phyloP scores from a whole-genome alignment of 2,113 vertebrate genomes.

The Rhinolophus ferrumequinum region DNA sequence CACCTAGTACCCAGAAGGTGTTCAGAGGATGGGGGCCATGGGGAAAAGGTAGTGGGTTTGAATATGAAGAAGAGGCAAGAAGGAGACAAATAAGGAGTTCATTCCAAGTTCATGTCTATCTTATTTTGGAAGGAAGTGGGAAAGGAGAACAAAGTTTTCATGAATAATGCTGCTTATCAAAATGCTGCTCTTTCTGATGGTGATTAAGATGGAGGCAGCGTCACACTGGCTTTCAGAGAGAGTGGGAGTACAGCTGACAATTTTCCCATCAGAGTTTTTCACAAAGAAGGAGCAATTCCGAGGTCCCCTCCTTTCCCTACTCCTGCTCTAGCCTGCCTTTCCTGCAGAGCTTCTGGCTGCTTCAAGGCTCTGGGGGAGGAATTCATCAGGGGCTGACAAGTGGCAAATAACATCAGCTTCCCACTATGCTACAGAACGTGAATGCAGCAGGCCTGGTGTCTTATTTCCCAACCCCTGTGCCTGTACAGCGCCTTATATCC shows the following conservation, averaged over 20 bases:
- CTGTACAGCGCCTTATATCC: background rate
- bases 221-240: slow-evolving; percentile 64
- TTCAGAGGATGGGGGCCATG: background rate
- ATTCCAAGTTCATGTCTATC: slow-evolving; percentile 72
- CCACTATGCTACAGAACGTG: slow-evolving; percentile 24
- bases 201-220: slow-evolving; percentile 74
- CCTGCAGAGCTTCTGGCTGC: slow-evolving; percentile 65
- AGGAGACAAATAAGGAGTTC: slow-evolving; percentile 69
- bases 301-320: background rate
- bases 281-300: slow-evolving; percentile 60
- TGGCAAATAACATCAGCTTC: slow-evolving; percentile 67
- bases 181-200: slow-evolving; percentile 61
- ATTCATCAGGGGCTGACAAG: slow-evolving; percentile 78
- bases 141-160: slow-evolving; percentile 75
- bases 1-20: background rate
- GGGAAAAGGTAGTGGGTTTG: background rate
- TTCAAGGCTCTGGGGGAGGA: slow-evolving; percentile 76
- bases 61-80: slow-evolving; percentile 31
- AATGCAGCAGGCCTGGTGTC: background rate
- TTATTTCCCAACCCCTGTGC: background rate
- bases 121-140: slow-evolving; percentile 77
- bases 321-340: slow-evolving; percentile 46
- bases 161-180: slow-evolving; percentile 79
- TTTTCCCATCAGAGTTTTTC: slow-evolving; percentile 73
- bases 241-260: slow-evolving; percentile 79